Percentiles rank a stretch among this genome's conserved stretches.
phyloP scores from a whole-genome alignment of 2,888 invertebrate genomes.

The Odontocerum albicorne region DNA sequence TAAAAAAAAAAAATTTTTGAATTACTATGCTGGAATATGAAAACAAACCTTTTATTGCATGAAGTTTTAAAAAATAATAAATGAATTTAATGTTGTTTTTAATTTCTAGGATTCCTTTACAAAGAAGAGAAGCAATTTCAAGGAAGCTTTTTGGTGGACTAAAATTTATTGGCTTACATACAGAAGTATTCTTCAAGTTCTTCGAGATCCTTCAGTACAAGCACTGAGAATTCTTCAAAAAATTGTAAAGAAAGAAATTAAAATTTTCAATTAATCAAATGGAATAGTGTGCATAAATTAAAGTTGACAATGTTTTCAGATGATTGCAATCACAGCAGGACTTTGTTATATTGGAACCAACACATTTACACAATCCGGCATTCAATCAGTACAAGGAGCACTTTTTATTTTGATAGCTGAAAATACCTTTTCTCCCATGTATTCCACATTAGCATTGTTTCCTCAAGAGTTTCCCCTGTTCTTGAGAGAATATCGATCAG shows the following conservation, averaged over 20 bases:
- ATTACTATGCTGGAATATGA: too few species aligned
- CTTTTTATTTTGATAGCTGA: constrained; percentile 87
- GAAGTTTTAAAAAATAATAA: too few species aligned
- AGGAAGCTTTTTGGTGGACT: constrained; percentile 67
- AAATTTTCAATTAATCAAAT: background rate
- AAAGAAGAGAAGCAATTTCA: constrained; percentile 41
- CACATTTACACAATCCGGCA: constrained; percentile 73
- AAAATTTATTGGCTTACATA: constrained; percentile 77
- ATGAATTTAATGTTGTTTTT: too few species aligned
- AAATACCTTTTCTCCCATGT: constrained; percentile 90
- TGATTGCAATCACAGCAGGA: constrained; percentile 77
- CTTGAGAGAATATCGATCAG: constrained; percentile 78
- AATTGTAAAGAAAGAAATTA: constrained; percentile 62
- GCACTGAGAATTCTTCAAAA: constrained; percentile 77
- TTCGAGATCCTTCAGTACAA: constrained; percentile 82
- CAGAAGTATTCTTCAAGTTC: constrained; percentile 70
- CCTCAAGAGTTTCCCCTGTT: constrained; percentile 80
- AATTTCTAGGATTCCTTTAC: constrained; percentile 38
- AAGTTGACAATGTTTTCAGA: constrained; percentile 46
- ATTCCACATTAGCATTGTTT: constrained; percentile 82
- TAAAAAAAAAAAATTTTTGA: too few species aligned
- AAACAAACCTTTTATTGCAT: too few species aligned
- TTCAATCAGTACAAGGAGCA: constrained; percentile 87
- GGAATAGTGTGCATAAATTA: background rate
- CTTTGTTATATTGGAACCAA: constrained; percentile 80